Conservation (phyloP, 2,888 invertebrate species). For the Alsophila aescularia region DNA sequence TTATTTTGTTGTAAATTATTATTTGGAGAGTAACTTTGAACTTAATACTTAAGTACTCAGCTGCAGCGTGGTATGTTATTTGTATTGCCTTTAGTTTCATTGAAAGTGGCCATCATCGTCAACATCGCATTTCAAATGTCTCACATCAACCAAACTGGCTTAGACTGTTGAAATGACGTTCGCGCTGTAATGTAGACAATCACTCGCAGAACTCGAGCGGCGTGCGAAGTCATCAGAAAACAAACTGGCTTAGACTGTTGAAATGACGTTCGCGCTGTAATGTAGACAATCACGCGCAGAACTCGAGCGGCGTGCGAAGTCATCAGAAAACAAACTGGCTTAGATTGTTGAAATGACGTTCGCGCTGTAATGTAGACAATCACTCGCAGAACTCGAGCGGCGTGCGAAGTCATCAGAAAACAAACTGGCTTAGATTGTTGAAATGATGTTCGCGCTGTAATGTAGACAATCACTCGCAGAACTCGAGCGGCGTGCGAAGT, state of each 20-base stretch:
- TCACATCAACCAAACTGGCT: background rate
- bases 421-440: background rate
- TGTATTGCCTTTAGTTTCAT: background rate
- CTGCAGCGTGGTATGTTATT: too few relatives aligned
- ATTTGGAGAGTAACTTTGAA: too few relatives aligned
- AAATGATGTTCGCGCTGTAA: too few relatives aligned
- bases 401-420: background rate
- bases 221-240: background rate
- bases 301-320: background rate
- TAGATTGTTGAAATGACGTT: too few relatives aligned
- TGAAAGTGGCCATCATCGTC: slow-evolving; percentile 23
- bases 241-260: background rate
- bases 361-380: background rate
- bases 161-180: too few relatives aligned
- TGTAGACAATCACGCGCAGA: background rate
- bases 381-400: background rate
- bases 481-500: background rate
- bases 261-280: too few relatives aligned
- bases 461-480: background rate
- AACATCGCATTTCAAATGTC: background rate
- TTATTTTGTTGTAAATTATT: too few relatives aligned
- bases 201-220: background rate
- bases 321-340: background rate
- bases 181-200: background rate
- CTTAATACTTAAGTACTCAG: too few relatives aligned